Conservation (phyloP, 1,140 invertebrate genomes). For the Aphelinus atriplicis region DNA sequence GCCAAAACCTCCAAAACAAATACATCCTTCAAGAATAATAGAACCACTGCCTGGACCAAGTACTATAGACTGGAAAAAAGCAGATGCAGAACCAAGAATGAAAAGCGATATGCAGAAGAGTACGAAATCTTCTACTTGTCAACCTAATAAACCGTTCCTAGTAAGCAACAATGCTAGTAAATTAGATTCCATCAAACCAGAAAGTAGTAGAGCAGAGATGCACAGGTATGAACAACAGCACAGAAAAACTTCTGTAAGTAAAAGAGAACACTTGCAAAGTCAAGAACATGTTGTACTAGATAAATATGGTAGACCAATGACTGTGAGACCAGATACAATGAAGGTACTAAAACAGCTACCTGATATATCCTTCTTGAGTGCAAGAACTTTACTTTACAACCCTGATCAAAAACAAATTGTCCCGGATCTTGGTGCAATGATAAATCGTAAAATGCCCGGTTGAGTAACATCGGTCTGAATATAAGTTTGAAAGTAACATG, state of each 20-base stretch:
- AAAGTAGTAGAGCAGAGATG: slow-evolving; percentile 32
- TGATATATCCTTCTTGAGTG: slow-evolving; percentile 62
- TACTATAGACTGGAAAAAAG: slow-evolving; percentile 53
- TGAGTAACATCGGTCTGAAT: slow-evolving; percentile 67
- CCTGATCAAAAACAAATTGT: slow-evolving; percentile 62
- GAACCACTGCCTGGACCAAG: slow-evolving; percentile 61
- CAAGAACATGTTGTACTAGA: slow-evolving; percentile 57
- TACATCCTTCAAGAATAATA: slow-evolving; percentile 54
- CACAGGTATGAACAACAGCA: slow-evolving; percentile 40
- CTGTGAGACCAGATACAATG: slow-evolving; percentile 55
- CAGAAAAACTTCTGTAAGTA: slow-evolving; percentile 41
- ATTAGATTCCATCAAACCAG: slow-evolving; percentile 23
- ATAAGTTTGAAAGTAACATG: slow-evolving; percentile 53
- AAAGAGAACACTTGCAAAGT: slow-evolving; percentile 41
- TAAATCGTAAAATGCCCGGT: slow-evolving; percentile 65
- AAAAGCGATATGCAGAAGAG: slow-evolving; percentile 32
- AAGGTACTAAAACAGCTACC: slow-evolving; percentile 61
- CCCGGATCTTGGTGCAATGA: slow-evolving; percentile 62
- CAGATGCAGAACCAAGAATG: slow-evolving; percentile 37
- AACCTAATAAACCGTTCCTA: slow-evolving; percentile 41
- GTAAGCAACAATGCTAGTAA: slow-evolving; percentile 42
- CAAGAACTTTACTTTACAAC: slow-evolving; percentile 61
- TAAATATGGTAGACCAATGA: slow-evolving; percentile 59
- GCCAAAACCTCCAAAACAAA: slow-evolving; percentile 44
- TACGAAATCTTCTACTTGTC: slow-evolving; percentile 19